These are phyloP conservation scores for Phainopepla nitens DNA, from an alignment of 2,113 vertebrate genomes.

Conservation along the genomic window DNA sequence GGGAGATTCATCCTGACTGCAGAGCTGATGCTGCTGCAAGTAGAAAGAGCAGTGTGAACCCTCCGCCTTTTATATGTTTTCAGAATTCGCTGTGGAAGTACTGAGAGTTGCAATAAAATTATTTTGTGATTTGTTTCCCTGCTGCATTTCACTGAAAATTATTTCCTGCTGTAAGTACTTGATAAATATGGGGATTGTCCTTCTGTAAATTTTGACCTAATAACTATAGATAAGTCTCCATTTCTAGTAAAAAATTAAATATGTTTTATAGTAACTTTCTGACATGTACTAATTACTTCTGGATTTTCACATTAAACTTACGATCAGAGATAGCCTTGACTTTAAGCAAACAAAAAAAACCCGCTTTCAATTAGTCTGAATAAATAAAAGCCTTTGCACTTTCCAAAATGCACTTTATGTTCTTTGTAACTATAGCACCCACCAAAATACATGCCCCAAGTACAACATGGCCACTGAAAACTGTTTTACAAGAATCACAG, in stretches of 20 bases:
- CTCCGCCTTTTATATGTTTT: background rate
- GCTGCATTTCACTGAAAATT: background rate
- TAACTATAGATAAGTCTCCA: background rate
- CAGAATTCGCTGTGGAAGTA: background rate
- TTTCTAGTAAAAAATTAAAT: background rate
- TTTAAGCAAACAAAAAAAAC: background rate
- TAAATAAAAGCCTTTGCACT: background rate
- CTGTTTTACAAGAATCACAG: background rate
- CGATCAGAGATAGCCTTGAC: background rate
- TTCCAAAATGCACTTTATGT: background rate
- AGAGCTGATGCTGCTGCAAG: background rate
- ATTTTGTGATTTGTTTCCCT: background rate
- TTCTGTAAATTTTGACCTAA: background rate
- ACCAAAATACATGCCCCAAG: background rate
- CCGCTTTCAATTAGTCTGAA: background rate
- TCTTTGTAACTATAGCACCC: background rate
- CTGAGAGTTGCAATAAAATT: background rate
- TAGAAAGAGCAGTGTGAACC: background rate
- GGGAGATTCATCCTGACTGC: conserved; percentile 22
- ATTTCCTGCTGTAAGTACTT: background rate
- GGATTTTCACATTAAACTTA: background rate
- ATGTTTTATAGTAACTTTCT: background rate
- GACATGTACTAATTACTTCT: background rate
- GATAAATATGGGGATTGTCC: background rate
- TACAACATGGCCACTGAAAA: background rate